Conservation (phyloP, 2,888 invertebrate species). For the Acrobasis repandana region DNA sequence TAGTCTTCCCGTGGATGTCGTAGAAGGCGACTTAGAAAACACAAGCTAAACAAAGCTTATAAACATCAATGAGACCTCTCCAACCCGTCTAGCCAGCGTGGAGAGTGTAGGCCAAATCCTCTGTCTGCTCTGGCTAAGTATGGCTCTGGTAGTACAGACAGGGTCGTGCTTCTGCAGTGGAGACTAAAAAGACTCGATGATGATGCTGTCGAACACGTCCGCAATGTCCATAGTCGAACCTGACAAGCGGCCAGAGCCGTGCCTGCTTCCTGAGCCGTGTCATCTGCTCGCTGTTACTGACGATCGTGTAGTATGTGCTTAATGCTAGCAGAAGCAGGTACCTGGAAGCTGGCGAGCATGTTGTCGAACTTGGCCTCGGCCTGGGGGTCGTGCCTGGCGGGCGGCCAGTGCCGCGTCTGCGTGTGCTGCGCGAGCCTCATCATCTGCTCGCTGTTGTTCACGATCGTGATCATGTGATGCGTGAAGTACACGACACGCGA, state of each 20-base stretch:
- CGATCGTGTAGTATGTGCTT: conserved; percentile 4
- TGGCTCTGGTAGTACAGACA: too few relatives aligned
- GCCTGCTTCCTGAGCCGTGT: conserved; percentile 91
- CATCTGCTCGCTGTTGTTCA: conserved; percentile 97
- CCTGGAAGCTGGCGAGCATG: conserved; percentile 87
- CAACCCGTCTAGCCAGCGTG: too few relatives aligned
- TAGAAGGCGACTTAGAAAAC: too few relatives aligned
- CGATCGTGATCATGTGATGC: conserved; percentile 96
- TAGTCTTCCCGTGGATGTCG: too few relatives aligned
- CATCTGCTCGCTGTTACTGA: not conserved
- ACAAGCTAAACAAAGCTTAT: too few relatives aligned
- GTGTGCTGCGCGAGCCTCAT: conserved; percentile 93
- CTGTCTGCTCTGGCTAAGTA: too few relatives aligned
- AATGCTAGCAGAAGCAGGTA: conserved; percentile 35
- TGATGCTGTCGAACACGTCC: conserved; percentile 83
- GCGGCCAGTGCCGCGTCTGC: conserved; percentile 92
- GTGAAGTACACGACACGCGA: conserved; percentile 94
- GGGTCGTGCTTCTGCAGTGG: too few relatives aligned
- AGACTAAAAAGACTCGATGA: too few relatives aligned
- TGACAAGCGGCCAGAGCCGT: conserved; percentile 89
- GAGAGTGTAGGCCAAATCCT: too few relatives aligned
- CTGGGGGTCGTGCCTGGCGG: conserved; percentile 81
- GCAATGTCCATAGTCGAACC: too few relatives aligned
- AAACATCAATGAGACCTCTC: too few relatives aligned
- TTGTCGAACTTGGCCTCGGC: conserved; percentile 82